These are phyloP conservation scores for Trissolcus japonicus DNA, from an alignment of 2,888 invertebrate species.

Conservation along the genomic window DNA sequence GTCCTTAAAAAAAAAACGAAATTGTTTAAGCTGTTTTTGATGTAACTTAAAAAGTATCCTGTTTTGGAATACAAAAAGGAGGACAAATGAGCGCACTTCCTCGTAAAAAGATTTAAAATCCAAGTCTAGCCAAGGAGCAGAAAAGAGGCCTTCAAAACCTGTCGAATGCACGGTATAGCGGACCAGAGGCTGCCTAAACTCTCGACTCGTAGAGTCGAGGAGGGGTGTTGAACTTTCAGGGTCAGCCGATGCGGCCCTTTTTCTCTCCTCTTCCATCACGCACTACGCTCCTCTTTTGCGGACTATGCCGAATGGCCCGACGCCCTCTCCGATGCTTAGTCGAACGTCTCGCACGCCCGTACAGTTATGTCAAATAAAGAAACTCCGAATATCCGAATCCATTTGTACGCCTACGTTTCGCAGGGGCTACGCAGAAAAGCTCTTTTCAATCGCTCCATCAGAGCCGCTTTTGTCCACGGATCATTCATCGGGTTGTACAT, in stretches of 20 bases:
- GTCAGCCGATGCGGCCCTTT: slow-evolving; percentile 64
- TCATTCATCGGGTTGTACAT: neutral
- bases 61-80: neutral
- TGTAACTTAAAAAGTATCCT: no score
- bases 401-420: slow-evolving; percentile 13
- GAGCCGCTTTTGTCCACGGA: neutral
- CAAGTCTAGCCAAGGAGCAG: slow-evolving; percentile 12
- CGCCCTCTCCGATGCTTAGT: slow-evolving; percentile 53
- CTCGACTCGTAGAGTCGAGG: slow-evolving; percentile 73
- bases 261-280: slow-evolving; percentile 10
- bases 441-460: slow-evolving; percentile 11
- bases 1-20: no score
- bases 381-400: slow-evolving; percentile 8
- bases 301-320: slow-evolving; percentile 61
- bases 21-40: no score
- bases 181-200: slow-evolving; percentile 41
- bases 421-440: slow-evolving; percentile 7
- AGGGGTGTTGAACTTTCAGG: slow-evolving; percentile 74
- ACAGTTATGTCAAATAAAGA: slow-evolving; percentile 30
- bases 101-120: slow-evolving; percentile 22
- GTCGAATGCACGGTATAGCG: slow-evolving; percentile 42
- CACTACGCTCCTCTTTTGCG: neutral
- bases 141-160: slow-evolving; percentile 32
- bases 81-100: neutral
- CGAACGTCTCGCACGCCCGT: slow-evolving; percentile 7